Conservation (phyloP, 2,113 vertebrate genomes). For the Pithys albifrons region DNA sequence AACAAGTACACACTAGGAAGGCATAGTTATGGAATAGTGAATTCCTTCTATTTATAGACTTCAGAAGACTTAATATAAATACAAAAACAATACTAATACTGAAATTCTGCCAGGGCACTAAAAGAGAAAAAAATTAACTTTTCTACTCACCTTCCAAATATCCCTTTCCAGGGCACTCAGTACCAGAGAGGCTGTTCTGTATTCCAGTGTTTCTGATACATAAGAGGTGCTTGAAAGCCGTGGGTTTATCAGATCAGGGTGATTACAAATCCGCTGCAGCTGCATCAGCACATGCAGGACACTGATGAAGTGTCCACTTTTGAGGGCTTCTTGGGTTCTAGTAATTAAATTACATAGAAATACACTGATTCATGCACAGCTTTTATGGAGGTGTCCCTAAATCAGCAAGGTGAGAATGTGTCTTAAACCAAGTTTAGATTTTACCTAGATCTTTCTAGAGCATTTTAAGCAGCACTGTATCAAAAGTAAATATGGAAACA, state of each 20-base stretch:
- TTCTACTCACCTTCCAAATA: slow-evolving; percentile 78
- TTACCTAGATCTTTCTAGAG: not conserved
- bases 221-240: slow-evolving; percentile 80
- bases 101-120: not conserved
- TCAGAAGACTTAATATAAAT: not conserved
- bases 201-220: slow-evolving; percentile 79
- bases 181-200: slow-evolving; percentile 82
- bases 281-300: slow-evolving; percentile 92
- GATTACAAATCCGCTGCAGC: slow-evolving; percentile 90
- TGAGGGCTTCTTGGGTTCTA: slow-evolving; percentile 90
- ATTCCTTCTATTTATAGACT: not conserved
- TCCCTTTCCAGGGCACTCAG: slow-evolving; percentile 79
- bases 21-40: not conserved
- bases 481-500: not conserved
- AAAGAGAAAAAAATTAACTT: not conserved
- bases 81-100: not conserved
- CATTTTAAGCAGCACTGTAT: not conserved
- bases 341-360: not conserved
- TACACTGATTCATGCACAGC: not conserved
- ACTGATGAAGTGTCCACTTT: slow-evolving; percentile 91
- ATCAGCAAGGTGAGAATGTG: not conserved
- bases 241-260: slow-evolving; percentile 87
- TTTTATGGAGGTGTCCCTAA: not conserved
- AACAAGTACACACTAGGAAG: not conserved
- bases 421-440: not conserved